Percentiles rank a stretch among this genome's conserved stretches.
These are phyloP conservation scores for Mormyrus lacerda DNA, from an alignment of 2,113 vertebrate genomes.

Conservation along the genomic window DNA sequence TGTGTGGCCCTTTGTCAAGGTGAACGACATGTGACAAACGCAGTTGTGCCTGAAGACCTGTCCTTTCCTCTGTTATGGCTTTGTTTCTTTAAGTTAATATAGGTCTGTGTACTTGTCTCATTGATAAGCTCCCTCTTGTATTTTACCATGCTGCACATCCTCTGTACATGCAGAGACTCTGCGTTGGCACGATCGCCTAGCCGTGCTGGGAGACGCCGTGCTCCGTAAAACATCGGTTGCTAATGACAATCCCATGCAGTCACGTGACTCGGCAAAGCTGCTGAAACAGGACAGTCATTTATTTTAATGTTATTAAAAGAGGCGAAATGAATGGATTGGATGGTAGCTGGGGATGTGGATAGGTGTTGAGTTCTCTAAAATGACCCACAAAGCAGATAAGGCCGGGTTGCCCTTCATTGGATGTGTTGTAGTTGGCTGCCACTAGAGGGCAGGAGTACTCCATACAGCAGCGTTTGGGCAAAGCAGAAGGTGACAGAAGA, in stretches of 20 bases:
- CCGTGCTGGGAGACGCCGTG: conserved; percentile 18
- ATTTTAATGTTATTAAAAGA: not conserved
- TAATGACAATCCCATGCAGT: not conserved
- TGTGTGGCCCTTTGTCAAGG: too few species aligned
- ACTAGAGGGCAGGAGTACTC: not conserved
- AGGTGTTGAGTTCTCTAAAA: not conserved
- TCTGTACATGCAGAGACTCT: conserved; percentile 34
- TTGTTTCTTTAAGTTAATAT: not conserved
- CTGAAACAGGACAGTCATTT: not conserved
- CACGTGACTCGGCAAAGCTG: not conserved
- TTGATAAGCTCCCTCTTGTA: not conserved
- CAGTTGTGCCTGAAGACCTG: not conserved
- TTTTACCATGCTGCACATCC: conserved; percentile 34
- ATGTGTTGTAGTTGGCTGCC: not conserved
- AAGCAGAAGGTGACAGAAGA: not conserved
- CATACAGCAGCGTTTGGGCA: not conserved
- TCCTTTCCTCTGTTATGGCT: not conserved
- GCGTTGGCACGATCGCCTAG: conserved; percentile 31
- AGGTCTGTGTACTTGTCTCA: not conserved
- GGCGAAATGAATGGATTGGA: conserved; percentile 31
- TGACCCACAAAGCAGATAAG: not conserved
- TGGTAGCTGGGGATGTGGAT: not conserved
- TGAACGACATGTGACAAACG: too few species aligned
- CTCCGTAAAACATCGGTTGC: conserved; percentile 21
- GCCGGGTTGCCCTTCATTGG: not conserved